Percentiles rank a stretch among this genome's conserved stretches.
Evolutionary conservation across 92 coral and sea anemone species (phyloP).

Genomic region (Chrysogorgia sp.): DNA sequence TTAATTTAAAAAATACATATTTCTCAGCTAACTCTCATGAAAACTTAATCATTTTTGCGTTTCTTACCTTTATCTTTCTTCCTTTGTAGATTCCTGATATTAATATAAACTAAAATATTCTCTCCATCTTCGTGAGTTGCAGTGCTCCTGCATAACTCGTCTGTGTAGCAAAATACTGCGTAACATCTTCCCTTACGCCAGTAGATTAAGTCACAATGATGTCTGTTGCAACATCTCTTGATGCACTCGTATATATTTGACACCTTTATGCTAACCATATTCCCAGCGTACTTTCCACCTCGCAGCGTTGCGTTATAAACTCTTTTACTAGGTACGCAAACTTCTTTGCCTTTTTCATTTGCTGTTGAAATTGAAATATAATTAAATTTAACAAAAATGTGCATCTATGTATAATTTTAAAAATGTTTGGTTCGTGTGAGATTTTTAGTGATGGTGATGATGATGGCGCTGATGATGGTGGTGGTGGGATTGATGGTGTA

Average conservation of each 20-base stretch:
- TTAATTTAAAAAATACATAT: background rate
- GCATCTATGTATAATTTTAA: background rate
- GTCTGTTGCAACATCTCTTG: slow-evolving; percentile 78
- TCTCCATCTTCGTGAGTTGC: slow-evolving; percentile 51
- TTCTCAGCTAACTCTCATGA: background rate
- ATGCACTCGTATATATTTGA: slow-evolving; percentile 86
- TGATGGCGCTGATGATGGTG: no score
- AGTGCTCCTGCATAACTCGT: slow-evolving; percentile 91
- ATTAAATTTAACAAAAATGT: background rate
- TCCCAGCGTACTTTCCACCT: slow-evolving; percentile 92
- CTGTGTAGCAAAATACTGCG: slow-evolving; percentile 88
- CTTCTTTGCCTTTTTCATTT: slow-evolving; percentile 55
- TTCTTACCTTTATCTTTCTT: slow-evolving; percentile 79
- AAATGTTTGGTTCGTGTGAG: no score
- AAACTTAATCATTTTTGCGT: background rate
- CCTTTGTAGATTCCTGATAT: slow-evolving; percentile 68
- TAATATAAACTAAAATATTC: slow-evolving; percentile 72
- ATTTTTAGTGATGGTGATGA: no score
- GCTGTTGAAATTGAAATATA: slow-evolving; percentile 15
- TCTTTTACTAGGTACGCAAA: slow-evolving; percentile 86
- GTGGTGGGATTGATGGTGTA: no score
- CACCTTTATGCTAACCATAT: slow-evolving; percentile 75
- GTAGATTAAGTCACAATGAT: slow-evolving; percentile 86
- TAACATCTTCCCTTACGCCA: slow-evolving; percentile 74
- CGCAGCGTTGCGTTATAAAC: slow-evolving; percentile 81